These are phyloP conservation scores for Synodontis membranacea DNA, from an alignment of 2,113 vertebrate species.

Conservation along the genomic window DNA sequence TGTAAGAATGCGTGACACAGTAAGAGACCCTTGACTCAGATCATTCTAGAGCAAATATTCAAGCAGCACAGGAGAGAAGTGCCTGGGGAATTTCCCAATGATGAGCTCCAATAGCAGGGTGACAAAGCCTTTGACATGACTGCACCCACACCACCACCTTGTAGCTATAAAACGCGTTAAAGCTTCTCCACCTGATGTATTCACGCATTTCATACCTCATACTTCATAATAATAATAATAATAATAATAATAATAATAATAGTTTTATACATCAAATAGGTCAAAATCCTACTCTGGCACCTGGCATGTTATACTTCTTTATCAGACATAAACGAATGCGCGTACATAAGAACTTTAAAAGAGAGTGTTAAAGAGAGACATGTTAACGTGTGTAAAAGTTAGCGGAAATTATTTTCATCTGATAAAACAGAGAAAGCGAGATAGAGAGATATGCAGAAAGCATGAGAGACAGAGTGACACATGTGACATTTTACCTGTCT, in stretches of 20 bases:
- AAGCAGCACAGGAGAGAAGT: neutral
- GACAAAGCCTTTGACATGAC: constrained; percentile 16
- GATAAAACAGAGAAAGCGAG: neutral
- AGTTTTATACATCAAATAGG: neutral
- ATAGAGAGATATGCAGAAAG: constrained; percentile 2
- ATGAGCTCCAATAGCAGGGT: constrained; percentile 11
- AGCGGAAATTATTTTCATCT: constrained; percentile 16
- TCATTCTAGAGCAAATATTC: constrained; percentile 36
- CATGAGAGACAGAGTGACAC: neutral
- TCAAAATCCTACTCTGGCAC: neutral
- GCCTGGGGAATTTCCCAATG: constrained; percentile 39
- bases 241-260: neutral
- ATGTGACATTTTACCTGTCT: constrained; percentile 7
- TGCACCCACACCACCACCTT: constrained; percentile 20
- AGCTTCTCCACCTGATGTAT: neutral
- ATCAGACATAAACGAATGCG: neutral
- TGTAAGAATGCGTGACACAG: constrained; percentile 1
- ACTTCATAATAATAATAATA: neutral
- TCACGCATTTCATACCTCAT: neutral
- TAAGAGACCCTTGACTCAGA: constrained; percentile 48
- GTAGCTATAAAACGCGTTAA: neutral
- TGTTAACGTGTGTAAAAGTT: neutral
- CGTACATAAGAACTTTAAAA: neutral
- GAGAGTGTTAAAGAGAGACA: neutral
- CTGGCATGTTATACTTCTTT: neutral